These are phyloP conservation scores for Xenops minutus DNA, from an alignment of 2,797 vertebrate species.

Conservation along the genomic window DNA sequence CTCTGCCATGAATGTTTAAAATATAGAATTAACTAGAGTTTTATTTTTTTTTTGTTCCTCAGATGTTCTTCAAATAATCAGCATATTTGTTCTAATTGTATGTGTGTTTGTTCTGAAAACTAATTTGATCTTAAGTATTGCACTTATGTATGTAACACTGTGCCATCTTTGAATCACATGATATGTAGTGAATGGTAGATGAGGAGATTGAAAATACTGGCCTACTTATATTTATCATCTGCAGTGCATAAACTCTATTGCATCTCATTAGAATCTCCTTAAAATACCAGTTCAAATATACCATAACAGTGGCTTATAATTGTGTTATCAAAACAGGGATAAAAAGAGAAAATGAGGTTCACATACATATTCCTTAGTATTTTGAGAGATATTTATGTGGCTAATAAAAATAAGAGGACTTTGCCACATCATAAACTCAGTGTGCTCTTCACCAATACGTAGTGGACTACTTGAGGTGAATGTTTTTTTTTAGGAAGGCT, in stretches of 20 bases:
- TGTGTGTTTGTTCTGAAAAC: not conserved
- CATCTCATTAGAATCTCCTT: not conserved
- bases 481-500: not conserved
- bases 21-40: not conserved
- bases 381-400: not conserved
- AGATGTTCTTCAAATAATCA: not conserved
- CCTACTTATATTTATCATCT: not conserved
- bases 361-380: not conserved
- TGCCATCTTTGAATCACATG: not conserved
- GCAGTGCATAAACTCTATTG: not conserved
- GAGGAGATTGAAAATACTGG: not conserved
- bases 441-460: accelerated
- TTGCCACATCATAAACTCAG: not conserved
- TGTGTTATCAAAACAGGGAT: not conserved
- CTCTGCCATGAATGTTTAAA: not conserved
- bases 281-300: not conserved
- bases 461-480: not conserved
- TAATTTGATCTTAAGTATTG: not conserved
- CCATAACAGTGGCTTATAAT: not conserved
- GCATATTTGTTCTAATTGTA: not conserved
- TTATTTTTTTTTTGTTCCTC: not conserved
- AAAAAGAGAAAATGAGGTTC: not conserved
- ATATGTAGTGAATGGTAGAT: not conserved
- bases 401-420: not conserved
- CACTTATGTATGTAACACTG: not conserved